Percentiles rank a stretch among this genome's conserved stretches.
These are phyloP conservation scores for Trigoniulus corallinus DNA, from an alignment of 1,140 invertebrate species.

Conservation along the genomic window DNA sequence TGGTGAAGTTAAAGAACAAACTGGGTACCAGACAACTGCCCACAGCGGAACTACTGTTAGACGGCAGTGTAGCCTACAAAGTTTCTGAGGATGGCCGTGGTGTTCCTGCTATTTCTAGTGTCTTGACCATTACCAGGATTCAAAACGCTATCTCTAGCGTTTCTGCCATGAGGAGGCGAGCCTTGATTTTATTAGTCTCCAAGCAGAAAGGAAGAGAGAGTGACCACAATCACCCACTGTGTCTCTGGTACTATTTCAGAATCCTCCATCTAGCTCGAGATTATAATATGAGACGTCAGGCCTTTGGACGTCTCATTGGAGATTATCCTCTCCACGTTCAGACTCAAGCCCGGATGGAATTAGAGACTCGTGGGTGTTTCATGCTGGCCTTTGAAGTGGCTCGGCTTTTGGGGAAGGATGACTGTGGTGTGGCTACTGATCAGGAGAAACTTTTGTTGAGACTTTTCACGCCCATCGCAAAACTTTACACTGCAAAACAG, in stretches of 20 bases:
- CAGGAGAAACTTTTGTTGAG: constrained; percentile 30
- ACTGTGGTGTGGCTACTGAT: constrained; percentile 24
- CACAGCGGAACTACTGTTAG: constrained; percentile 39
- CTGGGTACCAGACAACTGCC: constrained; percentile 39
- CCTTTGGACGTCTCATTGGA: constrained; percentile 32
- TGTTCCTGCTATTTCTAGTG: constrained; percentile 35
- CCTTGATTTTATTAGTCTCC: constrained; percentile 1
- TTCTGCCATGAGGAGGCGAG: constrained; percentile 32
- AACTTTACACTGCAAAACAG: constrained; percentile 40
- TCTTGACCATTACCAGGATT: constrained; percentile 40
- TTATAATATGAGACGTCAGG: constrained; percentile 31
- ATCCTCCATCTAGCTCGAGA: constrained; percentile 34
- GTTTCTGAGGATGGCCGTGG: constrained; percentile 36
- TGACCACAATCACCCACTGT: not conserved
- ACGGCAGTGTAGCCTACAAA: constrained; percentile 32
- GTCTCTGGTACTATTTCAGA: constrained; percentile 18
- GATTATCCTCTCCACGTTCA: constrained; percentile 36
- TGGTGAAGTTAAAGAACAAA: constrained; percentile 39
- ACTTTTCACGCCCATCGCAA: constrained; percentile 35
- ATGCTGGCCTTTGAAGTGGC: constrained; percentile 23
- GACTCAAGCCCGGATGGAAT: constrained; percentile 35
- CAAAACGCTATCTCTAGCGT: constrained; percentile 35
- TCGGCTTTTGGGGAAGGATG: constrained; percentile 29
- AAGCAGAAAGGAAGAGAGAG: not conserved
- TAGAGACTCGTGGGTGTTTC: constrained; percentile 28